phyloP scores from a whole-genome alignment of 2,888 invertebrate genomes.

The Idaea aversata region DNA sequence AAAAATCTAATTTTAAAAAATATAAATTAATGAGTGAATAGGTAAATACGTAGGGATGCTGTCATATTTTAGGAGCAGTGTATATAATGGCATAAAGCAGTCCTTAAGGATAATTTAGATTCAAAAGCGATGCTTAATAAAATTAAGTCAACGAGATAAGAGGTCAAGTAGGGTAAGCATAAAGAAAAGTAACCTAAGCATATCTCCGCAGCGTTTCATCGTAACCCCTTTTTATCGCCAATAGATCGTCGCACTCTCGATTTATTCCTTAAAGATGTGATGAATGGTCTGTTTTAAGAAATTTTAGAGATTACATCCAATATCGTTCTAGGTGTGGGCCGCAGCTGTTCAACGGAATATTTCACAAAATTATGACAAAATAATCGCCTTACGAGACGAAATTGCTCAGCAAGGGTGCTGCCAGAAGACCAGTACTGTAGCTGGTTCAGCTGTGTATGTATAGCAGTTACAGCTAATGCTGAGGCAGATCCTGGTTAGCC shows the following conservation, averaged over 20 bases:
- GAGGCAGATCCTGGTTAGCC: no score
- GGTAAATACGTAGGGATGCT: background rate
- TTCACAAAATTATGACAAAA: no score
- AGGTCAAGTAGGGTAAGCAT: background rate
- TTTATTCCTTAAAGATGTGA: conserved; percentile 13
- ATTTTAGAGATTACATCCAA: background rate
- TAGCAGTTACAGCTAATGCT: no score
- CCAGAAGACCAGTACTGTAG: no score
- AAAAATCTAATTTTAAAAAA: no score
- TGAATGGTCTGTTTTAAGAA: background rate
- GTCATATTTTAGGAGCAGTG: background rate
- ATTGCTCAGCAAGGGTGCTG: no score
- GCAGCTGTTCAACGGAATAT: background rate
- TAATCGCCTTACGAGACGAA: no score
- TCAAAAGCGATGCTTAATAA: background rate
- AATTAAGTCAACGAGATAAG: background rate
- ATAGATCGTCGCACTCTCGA: conserved; percentile 18
- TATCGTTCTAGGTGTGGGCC: background rate
- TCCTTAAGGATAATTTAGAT: background rate
- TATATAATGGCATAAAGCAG: background rate
- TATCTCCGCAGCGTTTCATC: conserved; percentile 14
- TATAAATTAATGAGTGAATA: no score
- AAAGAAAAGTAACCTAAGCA: conserved; percentile 9
- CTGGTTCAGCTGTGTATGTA: no score
- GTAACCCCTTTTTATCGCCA: conserved; percentile 26